phyloP scores from a whole-genome alignment of 92 coral and sea anemone genomes.

The Parazoanthus swiftii region DNA sequence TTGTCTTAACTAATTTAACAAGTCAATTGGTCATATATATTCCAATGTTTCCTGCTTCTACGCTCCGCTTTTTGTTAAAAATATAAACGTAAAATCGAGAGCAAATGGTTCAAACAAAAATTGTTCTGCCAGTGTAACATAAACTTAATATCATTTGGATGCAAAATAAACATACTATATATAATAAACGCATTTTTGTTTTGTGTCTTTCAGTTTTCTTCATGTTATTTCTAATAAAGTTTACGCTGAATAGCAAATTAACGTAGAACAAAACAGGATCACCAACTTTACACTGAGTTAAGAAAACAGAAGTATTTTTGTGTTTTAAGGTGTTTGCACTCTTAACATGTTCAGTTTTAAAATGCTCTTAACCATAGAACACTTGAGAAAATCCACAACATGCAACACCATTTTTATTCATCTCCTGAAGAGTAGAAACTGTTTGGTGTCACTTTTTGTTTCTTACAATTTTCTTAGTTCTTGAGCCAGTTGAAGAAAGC shows the following conservation, averaged over 20 bases:
- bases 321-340: too few species aligned
- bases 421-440: too few species aligned
- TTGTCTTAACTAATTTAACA: neutral
- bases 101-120: neutral
- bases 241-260: neutral
- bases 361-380: neutral
- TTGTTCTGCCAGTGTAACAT: neutral
- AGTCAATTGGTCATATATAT: neutral
- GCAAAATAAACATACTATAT: neutral
- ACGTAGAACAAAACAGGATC: neutral
- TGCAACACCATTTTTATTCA: neutral
- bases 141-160: too few species aligned
- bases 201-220: neutral
- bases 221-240: neutral
- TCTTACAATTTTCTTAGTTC: neutral
- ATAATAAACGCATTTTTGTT: too few species aligned
- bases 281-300: neutral
- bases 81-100: neutral
- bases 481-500: conserved; percentile 8
- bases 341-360: neutral
- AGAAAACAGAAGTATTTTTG: neutral
- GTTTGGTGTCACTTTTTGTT: too few species aligned
- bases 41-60: too few species aligned
- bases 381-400: too few species aligned
- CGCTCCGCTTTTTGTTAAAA: neutral